These are phyloP conservation scores for Latrodectus geometricus DNA, from an alignment of 1,140 invertebrate species.

Conservation along the genomic window DNA sequence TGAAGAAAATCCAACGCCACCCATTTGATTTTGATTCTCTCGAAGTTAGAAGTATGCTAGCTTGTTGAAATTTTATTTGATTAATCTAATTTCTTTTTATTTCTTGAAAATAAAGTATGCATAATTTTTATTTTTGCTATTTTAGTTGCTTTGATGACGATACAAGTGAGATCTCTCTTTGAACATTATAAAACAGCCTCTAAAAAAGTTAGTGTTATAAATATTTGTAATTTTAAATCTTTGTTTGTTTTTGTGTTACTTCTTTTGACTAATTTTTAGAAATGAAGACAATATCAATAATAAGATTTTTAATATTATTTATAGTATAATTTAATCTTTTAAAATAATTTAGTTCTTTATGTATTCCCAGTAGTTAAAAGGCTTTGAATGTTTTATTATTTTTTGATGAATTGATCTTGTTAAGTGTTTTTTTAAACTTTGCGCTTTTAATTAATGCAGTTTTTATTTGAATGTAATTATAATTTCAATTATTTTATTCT, in stretches of 20 bases:
- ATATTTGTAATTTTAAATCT: not conserved
- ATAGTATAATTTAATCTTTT: too few species aligned
- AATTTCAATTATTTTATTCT: too few species aligned
- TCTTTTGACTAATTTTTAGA: too few species aligned
- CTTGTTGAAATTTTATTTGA: not conserved
- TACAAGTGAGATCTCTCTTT: conserved; percentile 49
- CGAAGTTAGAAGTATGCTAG: conserved; percentile 57
- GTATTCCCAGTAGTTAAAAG: too few species aligned
- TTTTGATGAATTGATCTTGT: too few species aligned
- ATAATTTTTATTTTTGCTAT: not conserved
- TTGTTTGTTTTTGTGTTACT: not conserved
- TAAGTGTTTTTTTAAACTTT: too few species aligned
- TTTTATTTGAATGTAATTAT: too few species aligned
- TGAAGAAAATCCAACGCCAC: conserved; percentile 53
- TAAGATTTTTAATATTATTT: too few species aligned
- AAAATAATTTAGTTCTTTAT: too few species aligned
- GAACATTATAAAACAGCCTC: conserved; percentile 28
- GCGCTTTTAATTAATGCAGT: too few species aligned
- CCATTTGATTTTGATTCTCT: conserved; percentile 56
- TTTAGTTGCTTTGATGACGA: conserved; percentile 59
- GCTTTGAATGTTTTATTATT: too few species aligned
- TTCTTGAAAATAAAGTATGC: not conserved
- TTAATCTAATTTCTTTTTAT: not conserved
- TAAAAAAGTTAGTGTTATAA: not conserved
- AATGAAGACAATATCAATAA: too few species aligned